These are phyloP conservation scores for Ellobium chinense DNA, from an alignment of 2,888 invertebrate species.

Conservation along the genomic window DNA sequence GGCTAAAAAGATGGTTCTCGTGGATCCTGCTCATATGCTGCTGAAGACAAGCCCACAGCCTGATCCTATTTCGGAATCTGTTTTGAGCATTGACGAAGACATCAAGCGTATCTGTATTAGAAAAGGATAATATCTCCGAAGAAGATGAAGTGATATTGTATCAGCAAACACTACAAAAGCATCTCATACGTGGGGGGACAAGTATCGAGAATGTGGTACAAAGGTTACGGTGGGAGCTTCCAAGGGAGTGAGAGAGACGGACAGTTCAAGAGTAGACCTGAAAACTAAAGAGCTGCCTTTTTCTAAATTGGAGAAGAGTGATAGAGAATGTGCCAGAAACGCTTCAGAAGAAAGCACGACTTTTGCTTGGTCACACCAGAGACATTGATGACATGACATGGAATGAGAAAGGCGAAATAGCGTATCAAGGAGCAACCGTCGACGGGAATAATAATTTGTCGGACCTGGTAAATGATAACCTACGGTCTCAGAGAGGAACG, in stretches of 20 bases:
- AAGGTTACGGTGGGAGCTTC: neutral
- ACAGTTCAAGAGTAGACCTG: neutral
- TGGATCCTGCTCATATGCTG: neutral
- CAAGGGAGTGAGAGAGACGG: neutral
- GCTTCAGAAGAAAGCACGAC: too few species aligned
- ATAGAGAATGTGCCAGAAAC: too few species aligned
- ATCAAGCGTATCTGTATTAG: neutral
- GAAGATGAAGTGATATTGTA: slow-evolving; percentile 1
- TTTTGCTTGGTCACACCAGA: too few species aligned
- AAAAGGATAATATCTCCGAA: neutral
- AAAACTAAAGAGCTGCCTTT: too few species aligned
- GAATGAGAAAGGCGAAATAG: too few species aligned
- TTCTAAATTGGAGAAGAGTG: too few species aligned
- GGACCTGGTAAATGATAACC: too few species aligned
- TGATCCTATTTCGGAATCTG: neutral
- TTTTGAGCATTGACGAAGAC: neutral
- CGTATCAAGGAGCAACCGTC: too few species aligned
- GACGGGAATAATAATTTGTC: too few species aligned
- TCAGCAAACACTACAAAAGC: neutral
- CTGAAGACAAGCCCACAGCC: neutral
- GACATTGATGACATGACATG: too few species aligned
- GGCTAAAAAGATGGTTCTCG: slow-evolving; percentile 15
- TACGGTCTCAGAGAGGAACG: too few species aligned
- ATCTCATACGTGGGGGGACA: slow-evolving; percentile 1
- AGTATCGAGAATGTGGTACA: neutral